These are phyloP conservation scores for Drosophila chauvacae DNA, from an alignment of 1,140 invertebrate genomes.

Conservation along the genomic window DNA sequence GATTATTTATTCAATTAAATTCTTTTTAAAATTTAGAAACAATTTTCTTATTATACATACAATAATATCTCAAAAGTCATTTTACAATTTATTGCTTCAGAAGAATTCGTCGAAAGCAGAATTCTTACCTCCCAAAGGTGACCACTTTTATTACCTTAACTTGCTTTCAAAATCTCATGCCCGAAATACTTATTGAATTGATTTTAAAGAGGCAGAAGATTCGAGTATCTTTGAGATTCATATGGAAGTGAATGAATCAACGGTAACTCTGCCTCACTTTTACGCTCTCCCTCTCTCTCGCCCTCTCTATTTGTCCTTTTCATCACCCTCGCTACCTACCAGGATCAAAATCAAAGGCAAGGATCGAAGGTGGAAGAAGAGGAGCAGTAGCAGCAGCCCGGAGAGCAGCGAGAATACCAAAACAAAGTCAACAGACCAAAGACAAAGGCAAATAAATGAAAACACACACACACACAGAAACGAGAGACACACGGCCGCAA, in stretches of 20 bases:
- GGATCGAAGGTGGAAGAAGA: conserved; percentile 22
- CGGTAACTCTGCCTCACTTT: conserved; percentile 19
- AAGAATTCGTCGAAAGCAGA: neutral
- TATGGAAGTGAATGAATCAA: conserved; percentile 25
- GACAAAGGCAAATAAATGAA: conserved; percentile 55
- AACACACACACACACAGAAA: conserved; percentile 14
- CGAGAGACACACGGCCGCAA: conserved; percentile 43
- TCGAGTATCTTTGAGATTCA: conserved; percentile 19
- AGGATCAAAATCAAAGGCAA: conserved; percentile 35
- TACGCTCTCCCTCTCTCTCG: neutral
- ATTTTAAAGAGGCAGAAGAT: conserved; percentile 25
- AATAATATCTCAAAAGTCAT: no score
- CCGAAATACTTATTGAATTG: conserved; percentile 19
- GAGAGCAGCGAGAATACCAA: conserved; percentile 35
- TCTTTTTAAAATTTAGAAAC: neutral
- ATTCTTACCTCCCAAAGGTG: neutral
- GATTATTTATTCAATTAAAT: neutral
- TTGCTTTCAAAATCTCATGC: neutral
- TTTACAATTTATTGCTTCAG: neutral
- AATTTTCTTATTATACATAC: no score
- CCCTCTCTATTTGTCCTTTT: neutral
- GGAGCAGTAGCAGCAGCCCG: neutral
- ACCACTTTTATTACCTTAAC: neutral
- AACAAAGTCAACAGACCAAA: conserved; percentile 53
- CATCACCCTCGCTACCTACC: conserved; percentile 35